Evolutionary conservation across 2,797 vertebrate species (phyloP), one percentile per base, ranked within the genome.

Genomic region (Phataginus tetradactyla): DNA sequence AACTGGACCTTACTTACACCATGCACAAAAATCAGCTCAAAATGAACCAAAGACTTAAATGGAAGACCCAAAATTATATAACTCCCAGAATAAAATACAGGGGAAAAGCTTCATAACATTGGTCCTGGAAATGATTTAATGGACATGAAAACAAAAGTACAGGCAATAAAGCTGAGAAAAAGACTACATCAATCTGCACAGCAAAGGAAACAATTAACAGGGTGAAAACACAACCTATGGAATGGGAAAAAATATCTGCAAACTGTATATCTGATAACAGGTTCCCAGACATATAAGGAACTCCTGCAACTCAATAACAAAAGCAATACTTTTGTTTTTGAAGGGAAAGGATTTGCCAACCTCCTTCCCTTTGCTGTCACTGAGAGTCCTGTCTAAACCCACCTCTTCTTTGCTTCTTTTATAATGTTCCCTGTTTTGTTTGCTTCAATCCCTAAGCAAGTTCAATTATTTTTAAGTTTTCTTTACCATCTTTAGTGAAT

Each of bases 381-480:
- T 17, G 4, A 79, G 81, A 68, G 45, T 74, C 25, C 42, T 27
- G 7, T 49, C 4, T 79, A 37, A 25, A 49, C 7, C 10, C 42
- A 20, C 5, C 45, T 45, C 13, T 77, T 27, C 51, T 68, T 49
- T 77, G 25, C 81, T 86, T 77, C 18, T 74, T 59, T 42, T 61
- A 10, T 61, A 25, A 72, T 88, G 5, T 17, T 74, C 39, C 59
- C 7, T 92, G 53, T 29, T 74, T 78, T 39, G 42, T 53, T 89
- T 53, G 5, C 59, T 83, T 80, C 51, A 88, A 27, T 74, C 5
- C 87, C 49, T 90, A 23, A 88, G 7, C 8, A 57, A 37, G 21
- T 92, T 94, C 53, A 64, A 57, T 69, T 85, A 77, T 42, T 94
- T 90, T 64, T 18, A 42, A 69, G 10, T 77, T 90, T 87, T 66